Percentiles rank a stretch among this genome's conserved stretches.
phyloP scores from a whole-genome alignment of 2,888 invertebrate species.

The Drosophila niveifrons region DNA sequence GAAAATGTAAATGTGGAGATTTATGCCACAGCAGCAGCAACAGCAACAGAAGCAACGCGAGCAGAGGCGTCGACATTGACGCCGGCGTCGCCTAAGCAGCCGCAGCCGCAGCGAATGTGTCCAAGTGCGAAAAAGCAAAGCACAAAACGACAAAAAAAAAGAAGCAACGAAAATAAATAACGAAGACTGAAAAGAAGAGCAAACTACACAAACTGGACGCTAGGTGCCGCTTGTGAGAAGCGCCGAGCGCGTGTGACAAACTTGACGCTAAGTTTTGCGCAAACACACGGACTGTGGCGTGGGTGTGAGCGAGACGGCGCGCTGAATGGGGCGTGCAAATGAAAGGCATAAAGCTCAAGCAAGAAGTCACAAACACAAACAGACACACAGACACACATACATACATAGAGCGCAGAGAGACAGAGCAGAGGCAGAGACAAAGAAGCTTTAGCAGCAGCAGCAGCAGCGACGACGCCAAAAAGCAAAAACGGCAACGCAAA shows the following conservation, averaged over 20 bases:
- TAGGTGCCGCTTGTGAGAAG: slow-evolving; percentile 46
- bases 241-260: slow-evolving; percentile 74
- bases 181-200: slow-evolving; percentile 22
- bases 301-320: slow-evolving; percentile 67
- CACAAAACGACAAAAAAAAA: slow-evolving; percentile 27
- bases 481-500: slow-evolving; percentile 79
- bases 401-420: slow-evolving; percentile 1
- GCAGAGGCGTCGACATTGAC: slow-evolving; percentile 23
- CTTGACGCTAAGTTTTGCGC: slow-evolving; percentile 78
- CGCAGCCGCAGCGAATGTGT: not conserved
- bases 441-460: slow-evolving; percentile 59
- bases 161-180: slow-evolving; percentile 15
- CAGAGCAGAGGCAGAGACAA: slow-evolving; percentile 46
- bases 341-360: slow-evolving; percentile 72
- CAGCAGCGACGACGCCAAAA: slow-evolving; percentile 69
- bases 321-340: slow-evolving; percentile 63
- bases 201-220: slow-evolving; percentile 40
- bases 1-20: slow-evolving; percentile 69
- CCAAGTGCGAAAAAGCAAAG: slow-evolving; percentile 75
- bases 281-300: slow-evolving; percentile 54
- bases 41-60: not conserved
- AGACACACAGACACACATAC: slow-evolving; percentile 20
- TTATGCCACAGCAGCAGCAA: slow-evolving; percentile 43
- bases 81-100: slow-evolving; percentile 39
- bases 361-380: slow-evolving; percentile 54